Percentiles rank a stretch among this genome's conserved stretches.
These are phyloP conservation scores for Archips xylosteana DNA, from an alignment of 2,888 invertebrate genomes.

Conservation along the genomic window DNA sequence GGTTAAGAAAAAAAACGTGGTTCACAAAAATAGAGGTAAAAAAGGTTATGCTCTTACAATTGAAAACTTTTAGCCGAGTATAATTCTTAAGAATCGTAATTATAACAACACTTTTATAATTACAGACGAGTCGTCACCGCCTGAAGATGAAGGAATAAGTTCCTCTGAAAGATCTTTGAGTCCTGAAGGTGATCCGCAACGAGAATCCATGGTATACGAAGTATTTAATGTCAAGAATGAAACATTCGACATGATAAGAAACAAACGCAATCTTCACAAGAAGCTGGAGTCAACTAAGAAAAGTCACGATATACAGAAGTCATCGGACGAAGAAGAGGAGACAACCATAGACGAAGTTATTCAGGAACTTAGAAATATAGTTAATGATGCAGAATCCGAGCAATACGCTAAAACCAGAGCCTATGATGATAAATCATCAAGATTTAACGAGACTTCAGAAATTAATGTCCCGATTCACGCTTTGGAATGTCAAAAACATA, in stretches of 20 bases:
- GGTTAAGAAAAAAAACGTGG: conserved; percentile 78
- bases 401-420: conserved; percentile 78
- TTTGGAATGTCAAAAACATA: conserved; percentile 67
- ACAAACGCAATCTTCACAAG: conserved; percentile 74
- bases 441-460: conserved; percentile 77
- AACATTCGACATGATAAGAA: conserved; percentile 80
- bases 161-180: conserved; percentile 93
- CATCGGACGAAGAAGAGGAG: conserved; percentile 89
- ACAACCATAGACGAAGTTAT: conserved; percentile 95
- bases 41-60: not conserved
- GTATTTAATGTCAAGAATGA: conserved; percentile 86
- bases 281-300: conserved; percentile 69
- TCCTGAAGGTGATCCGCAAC: conserved; percentile 88
- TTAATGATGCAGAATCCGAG: conserved; percentile 93
- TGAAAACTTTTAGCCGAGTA: not conserved
- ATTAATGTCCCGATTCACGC: conserved; percentile 70
- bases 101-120: conserved; percentile 41
- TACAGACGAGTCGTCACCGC: conserved; percentile 89
- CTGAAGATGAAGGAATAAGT: conserved; percentile 95
- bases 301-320: conserved; percentile 65
- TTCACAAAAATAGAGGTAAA: conserved; percentile 79
- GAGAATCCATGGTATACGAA: conserved; percentile 87
- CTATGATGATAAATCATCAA: conserved; percentile 68
- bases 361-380: conserved; percentile 93
- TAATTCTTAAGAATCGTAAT: not conserved